Conservation (phyloP, 2,113 vertebrate genomes). For the Gymnorhina tibicen region DNA sequence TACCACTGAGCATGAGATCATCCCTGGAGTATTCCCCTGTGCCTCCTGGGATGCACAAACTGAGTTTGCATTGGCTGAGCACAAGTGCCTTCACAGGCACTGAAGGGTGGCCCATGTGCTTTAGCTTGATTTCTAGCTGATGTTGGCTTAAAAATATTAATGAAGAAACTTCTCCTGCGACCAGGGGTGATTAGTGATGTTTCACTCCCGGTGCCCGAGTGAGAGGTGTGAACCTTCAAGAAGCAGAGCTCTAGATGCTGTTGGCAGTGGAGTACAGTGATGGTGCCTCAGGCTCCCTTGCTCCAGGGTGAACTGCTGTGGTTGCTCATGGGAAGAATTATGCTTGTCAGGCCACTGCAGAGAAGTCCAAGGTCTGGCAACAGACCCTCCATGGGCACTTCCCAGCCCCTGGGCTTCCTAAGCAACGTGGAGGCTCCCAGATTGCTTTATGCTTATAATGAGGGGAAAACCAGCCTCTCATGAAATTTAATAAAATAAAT, state of each 20-base stretch:
- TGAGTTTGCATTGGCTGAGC: neutral
- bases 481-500: neutral
- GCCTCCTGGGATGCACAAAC: neutral
- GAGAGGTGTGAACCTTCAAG: neutral
- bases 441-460: neutral
- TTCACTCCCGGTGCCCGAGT: neutral
- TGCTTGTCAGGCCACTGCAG: neutral
- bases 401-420: neutral
- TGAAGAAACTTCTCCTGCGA: neutral
- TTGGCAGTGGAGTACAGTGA: neutral
- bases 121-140: neutral
- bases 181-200: neutral
- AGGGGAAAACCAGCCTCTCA: neutral
- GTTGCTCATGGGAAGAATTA: neutral
- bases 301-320: neutral
- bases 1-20: neutral
- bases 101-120: fast-evolving
- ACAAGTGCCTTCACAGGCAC: neutral
- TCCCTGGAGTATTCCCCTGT: neutral
- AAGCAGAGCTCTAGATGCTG: neutral
- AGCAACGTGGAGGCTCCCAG: neutral
- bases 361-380: neutral
- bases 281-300: neutral
- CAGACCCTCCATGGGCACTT: neutral
- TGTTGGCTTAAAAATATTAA: neutral